Conservation (phyloP, 2,113 vertebrate genomes). For the Cyprinodon variegatus region DNA sequence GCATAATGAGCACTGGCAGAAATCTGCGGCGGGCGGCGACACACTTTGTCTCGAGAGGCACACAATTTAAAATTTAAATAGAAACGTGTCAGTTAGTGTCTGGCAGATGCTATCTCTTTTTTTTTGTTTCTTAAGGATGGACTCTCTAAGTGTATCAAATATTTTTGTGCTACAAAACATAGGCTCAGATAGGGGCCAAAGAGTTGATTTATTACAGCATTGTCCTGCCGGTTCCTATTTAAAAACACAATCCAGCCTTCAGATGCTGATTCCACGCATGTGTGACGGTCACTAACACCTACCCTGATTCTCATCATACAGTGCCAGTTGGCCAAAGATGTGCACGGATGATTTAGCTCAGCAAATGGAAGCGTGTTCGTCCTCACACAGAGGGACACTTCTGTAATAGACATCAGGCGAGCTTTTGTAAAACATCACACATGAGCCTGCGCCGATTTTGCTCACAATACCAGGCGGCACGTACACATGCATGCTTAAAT, state of each 20-base stretch:
- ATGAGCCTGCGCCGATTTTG: constrained; percentile 26
- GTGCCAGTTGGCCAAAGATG: constrained; percentile 69
- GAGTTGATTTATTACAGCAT: not conserved
- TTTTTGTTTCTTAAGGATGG: not conserved
- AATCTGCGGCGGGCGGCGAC: constrained; percentile 54
- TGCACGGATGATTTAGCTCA: constrained; percentile 54
- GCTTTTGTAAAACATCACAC: constrained; percentile 62
- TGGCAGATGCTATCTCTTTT: constrained; percentile 7
- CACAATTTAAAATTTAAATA: constrained; percentile 48
- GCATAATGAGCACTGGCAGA: constrained; percentile 69
- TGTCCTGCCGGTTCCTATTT: constrained; percentile 22
- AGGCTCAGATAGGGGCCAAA: not conserved
- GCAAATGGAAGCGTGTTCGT: constrained; percentile 71
- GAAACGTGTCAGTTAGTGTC: constrained; percentile 48
- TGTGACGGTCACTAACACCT: constrained; percentile 56
- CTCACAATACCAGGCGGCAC: constrained; percentile 24
- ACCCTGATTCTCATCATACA: constrained; percentile 52
- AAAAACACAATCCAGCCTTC: constrained; percentile 32
- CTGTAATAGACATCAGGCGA: constrained; percentile 58
- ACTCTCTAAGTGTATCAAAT: constrained; percentile 2
- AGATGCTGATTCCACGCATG: constrained; percentile 25
- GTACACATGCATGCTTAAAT: constrained; percentile 44
- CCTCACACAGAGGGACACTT: constrained; percentile 51
- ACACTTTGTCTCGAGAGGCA: constrained; percentile 61
- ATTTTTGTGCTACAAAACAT: not conserved